Evolutionary conservation across 2,797 vertebrate species (phyloP), one percentile per base, ranked within the genome.

Genomic region (Argya squamiceps): DNA sequence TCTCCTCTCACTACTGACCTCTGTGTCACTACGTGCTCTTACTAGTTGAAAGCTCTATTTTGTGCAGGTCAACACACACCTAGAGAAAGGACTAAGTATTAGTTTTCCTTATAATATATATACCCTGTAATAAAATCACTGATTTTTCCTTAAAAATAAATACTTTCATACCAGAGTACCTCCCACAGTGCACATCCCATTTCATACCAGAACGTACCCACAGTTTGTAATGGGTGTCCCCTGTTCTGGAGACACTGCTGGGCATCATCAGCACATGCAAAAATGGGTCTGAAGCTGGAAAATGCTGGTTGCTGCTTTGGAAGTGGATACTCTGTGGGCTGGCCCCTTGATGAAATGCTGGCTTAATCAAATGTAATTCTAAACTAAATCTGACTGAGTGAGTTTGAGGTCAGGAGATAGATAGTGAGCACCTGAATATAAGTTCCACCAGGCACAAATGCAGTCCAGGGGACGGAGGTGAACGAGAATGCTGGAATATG

Each of bases 171-270:
- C 3, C 83, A 90, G 29, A 79, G 14, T 9, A 71, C 0, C 3
- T 46, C 29, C 29, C 43, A 39, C 9, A 22, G 41, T 79, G 43
- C n/a, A 39, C 29, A 47, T 15, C 19, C 30, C 43, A 68, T 15
- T 49, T 49, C 36, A 49, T 6, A 30, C 10, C 4, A n/a, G 55
- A 78, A 63, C 41, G 68, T 12, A 27, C 34, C 56, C 36, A 23
- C 0, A n/a, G 60, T 2, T 7, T 64, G 13, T 12, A 65, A 47
- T 0, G 6, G 39, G 10, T 41, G 46, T n/a, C n/a, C 60, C 53
- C 87, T 69, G 7, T 2, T 26, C 52, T 55, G 71, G 43, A 81
- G 77, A 22, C 20, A 39, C 27, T 20, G 21, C n/a, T 37, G 56
- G 41, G 30, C 12, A 6, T 1, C 26, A 36, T 9, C 2, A 58